Conservation (phyloP, 92 coral and sea anemone genomes). For the Galaxea fascicularis region DNA sequence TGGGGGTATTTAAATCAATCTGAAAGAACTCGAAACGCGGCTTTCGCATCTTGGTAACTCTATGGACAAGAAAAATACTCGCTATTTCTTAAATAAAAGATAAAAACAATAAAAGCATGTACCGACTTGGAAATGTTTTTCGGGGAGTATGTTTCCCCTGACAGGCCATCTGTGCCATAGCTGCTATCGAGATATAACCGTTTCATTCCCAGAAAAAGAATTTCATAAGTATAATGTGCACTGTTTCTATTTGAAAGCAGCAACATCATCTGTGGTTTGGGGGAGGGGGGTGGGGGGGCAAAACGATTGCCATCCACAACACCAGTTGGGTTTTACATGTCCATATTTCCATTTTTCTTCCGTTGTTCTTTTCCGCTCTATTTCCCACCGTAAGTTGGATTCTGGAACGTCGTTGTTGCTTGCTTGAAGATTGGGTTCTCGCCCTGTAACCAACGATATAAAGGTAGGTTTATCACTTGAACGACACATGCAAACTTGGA, state of each 20-base stretch:
- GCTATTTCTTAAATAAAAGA: too few relatives aligned
- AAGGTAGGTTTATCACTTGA: background rate
- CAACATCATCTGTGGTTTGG: background rate
- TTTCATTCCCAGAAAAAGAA: background rate
- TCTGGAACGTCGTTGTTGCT: conserved; percentile 97
- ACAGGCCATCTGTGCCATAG: background rate
- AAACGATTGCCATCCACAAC: background rate
- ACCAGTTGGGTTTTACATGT: background rate
- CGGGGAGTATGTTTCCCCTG: background rate
- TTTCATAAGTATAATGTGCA: background rate
- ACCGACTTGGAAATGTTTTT: background rate
- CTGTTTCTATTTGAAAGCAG: background rate
- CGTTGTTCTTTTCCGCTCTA: conserved; percentile 7
- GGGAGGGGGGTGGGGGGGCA: background rate
- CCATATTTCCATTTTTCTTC: background rate
- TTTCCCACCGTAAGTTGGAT: conserved; percentile 98
- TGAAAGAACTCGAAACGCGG: background rate
- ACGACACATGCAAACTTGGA: too few relatives aligned
- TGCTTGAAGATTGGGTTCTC: conserved; percentile 99
- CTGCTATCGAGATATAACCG: background rate
- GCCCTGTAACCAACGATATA: conserved; percentile 66
- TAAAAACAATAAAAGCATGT: background rate
- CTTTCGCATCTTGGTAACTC: background rate
- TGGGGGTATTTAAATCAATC: background rate
- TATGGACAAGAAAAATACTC: background rate